Conservation (phyloP, 2,888 invertebrate genomes). For the Schizaphis graminum region DNA sequence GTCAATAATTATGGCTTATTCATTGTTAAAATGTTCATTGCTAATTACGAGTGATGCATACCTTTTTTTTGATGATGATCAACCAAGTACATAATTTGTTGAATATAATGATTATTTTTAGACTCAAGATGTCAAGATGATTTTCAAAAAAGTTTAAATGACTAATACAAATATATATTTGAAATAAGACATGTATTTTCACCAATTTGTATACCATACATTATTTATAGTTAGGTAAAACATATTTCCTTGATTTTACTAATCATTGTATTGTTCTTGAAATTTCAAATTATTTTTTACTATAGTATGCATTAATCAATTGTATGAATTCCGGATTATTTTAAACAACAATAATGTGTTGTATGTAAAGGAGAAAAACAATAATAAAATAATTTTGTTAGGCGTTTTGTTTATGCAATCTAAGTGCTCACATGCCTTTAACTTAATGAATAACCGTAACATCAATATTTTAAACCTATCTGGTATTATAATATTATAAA, state of each 20-base stretch:
- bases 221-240: background rate
- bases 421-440: background rate
- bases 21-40: background rate
- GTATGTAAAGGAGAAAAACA: background rate
- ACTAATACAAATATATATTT: background rate
- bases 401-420: constrained; percentile 64
- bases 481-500: background rate
- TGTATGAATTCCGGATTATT: background rate
- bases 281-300: background rate
- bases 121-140: background rate
- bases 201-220: background rate
- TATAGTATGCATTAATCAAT: background rate
- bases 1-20: background rate
- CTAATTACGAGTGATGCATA: background rate
- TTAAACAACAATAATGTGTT: background rate
- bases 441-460: background rate
- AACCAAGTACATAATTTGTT: background rate
- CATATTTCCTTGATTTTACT: background rate
- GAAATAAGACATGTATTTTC: background rate
- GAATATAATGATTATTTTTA: constrained; percentile 18
- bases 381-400: background rate
- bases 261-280: background rate
- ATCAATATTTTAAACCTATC: background rate
- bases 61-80: background rate
- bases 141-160: background rate